Conservation (phyloP, 2,888 invertebrate genomes). For the Phalera bucephala region DNA sequence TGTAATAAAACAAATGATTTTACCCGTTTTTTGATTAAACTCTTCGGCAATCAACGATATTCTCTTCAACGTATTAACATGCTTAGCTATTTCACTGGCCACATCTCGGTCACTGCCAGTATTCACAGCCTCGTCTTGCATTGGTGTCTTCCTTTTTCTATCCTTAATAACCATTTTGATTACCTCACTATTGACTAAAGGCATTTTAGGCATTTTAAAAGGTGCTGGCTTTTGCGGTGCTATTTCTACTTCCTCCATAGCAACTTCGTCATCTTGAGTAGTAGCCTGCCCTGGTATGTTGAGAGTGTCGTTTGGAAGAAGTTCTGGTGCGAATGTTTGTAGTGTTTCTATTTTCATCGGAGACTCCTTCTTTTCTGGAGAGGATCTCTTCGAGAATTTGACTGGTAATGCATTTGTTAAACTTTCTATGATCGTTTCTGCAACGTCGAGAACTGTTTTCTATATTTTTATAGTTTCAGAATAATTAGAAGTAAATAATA, state of each 20-base stretch:
- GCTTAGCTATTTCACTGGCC: slow-evolving; percentile 63
- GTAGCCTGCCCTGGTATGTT: slow-evolving; percentile 26
- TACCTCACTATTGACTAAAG: slow-evolving; percentile 58
- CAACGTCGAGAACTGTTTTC: slow-evolving; percentile 13
- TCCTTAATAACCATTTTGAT: slow-evolving; percentile 50
- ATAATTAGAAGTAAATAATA: too few species aligned
- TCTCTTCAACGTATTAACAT: slow-evolving; percentile 63
- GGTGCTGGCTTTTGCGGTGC: slow-evolving; percentile 19
- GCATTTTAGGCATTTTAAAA: slow-evolving; percentile 72
- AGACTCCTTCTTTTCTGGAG: slow-evolving; percentile 43
- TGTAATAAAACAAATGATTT: too few species aligned
- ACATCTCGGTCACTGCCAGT: slow-evolving; percentile 61
- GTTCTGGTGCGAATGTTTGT: slow-evolving; percentile 60
- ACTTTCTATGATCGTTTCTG: slow-evolving; percentile 67
- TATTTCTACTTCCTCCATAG: slow-evolving; percentile 22
- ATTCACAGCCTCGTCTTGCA: slow-evolving; percentile 57
- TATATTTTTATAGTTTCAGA: not conserved
- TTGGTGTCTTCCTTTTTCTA: slow-evolving; percentile 28
- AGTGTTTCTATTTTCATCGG: slow-evolving; percentile 58
- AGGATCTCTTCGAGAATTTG: slow-evolving; percentile 48
- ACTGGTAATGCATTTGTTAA: slow-evolving; percentile 66
- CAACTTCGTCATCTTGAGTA: slow-evolving; percentile 15
- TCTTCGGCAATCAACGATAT: slow-evolving; percentile 78
- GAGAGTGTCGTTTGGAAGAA: slow-evolving; percentile 51
- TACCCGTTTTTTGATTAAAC: slow-evolving; percentile 76